phyloP scores from a whole-genome alignment of 2,797 vertebrate genomes.

The Enteromius anoplus region DNA sequence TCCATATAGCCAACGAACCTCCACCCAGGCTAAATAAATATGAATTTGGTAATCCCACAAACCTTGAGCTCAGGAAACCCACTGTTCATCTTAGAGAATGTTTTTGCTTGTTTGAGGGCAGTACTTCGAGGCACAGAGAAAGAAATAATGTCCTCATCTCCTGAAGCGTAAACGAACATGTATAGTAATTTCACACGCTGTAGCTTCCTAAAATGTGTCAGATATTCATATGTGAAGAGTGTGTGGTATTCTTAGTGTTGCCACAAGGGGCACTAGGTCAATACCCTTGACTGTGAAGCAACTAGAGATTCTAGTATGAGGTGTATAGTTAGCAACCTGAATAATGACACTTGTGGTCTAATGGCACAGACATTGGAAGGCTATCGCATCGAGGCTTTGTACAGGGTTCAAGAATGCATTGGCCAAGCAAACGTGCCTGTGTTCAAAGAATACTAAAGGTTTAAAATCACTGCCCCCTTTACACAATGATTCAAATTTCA shows the following conservation, averaged over 20 bases:
- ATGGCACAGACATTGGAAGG: constrained; percentile 6
- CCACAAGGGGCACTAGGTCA: not conserved
- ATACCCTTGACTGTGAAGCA: not conserved
- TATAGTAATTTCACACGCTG: not conserved
- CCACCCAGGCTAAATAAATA: constrained; percentile 20
- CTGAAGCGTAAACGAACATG: not conserved
- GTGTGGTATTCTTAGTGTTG: not conserved
- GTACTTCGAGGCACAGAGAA: not conserved
- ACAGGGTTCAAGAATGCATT: constrained; percentile 12
- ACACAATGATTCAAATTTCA: not conserved
- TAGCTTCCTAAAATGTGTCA: constrained; percentile 7
- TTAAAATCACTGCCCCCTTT: not conserved
- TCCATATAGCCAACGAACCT: constrained; percentile 54
- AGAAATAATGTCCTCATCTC: not conserved
- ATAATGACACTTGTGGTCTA: constrained; percentile 26
- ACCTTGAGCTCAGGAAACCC: not conserved
- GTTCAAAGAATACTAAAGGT: not conserved
- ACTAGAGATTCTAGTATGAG: not conserved
- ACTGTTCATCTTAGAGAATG: not conserved
- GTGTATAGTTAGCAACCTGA: constrained; percentile 10
- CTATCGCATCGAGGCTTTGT: not conserved
- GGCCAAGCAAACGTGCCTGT: not conserved
- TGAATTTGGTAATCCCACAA: not conserved
- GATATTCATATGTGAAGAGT: not conserved
- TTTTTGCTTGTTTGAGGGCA: not conserved